Evolutionary conservation across 1,140 invertebrate species (phyloP), one percentile per base, ranked within the genome.

Genomic region (Patella vulgata): DNA sequence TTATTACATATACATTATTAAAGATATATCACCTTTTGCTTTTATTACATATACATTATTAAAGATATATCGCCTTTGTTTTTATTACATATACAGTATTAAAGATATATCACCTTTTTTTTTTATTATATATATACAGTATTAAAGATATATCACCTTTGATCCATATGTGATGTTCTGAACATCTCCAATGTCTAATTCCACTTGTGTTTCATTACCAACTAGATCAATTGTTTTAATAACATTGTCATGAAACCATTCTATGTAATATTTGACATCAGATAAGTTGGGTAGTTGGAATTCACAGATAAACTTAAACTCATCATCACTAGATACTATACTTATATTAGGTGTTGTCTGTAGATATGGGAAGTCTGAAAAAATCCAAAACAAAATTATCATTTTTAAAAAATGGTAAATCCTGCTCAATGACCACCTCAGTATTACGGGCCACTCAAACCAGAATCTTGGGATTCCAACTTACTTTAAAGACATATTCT

Each of bases 311-410:
- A 75, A 73, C 14, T 53, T 2, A 31, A 73, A 68, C 17, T 56
- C 53, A 0, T 43, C 33, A 14, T 14, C 33, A 36, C 14, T 14
- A 8, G 5, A 14, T 36, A 8, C 33, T 8, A 14, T 14, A 8
- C 14, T 36, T 8, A 36, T 14, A 36, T 5, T 36, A 8, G 74
- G 74, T 19, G 57, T 42, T 11, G 62, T 60, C 43, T 59, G 25
- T 0, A 73, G 19, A 33, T 73, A 66, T 17, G 74, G 74, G 51
- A 69, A 69, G 0, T 40, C 72, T 74, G 59, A 12, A 60, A 57
- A 1, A 31, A 43, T 43, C 8, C 47, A 25, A 43, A 11, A 1
- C 43, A 47, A 33, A 30, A 30, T 59, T 14, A n/a, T n/a, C n/a
- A n/a, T n/a, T n/a, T n/a, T n/a, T n/a, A n/a, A n/a, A n/a, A n/a